A percentile compares a stretch with the other conserved stretches of the same genome.
phyloP scores from a whole-genome alignment of 2,888 invertebrate genomes.

The Epistrophe eligans region DNA sequence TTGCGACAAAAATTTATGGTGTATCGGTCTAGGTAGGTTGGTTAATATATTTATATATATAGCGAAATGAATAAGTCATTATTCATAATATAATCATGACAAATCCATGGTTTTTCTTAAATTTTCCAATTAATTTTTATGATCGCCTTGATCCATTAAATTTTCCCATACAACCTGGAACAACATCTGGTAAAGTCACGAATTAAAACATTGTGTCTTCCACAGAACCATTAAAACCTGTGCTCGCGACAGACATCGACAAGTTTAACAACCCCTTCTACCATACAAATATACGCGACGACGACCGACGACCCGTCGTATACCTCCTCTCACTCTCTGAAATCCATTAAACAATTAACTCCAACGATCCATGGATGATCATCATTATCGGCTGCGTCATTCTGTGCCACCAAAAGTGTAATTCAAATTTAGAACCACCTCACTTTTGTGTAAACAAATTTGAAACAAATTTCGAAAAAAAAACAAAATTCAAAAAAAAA shows the following conservation, averaged over 20 bases:
- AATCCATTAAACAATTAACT: conserved; percentile 76
- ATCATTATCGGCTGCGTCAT: conserved; percentile 71
- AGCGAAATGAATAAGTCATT: too few species aligned
- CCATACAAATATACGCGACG: background rate
- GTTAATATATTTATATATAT: too few species aligned
- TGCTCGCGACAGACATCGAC: conserved; percentile 26
- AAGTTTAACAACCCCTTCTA: conserved; percentile 67
- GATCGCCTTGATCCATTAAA: conserved; percentile 43
- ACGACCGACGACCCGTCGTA: conserved; percentile 2
- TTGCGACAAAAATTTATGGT: too few species aligned
- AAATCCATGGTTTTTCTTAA: background rate
- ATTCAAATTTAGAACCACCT: conserved; percentile 74
- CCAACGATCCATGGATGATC: conserved; percentile 50
- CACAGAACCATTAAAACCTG: conserved; percentile 48
- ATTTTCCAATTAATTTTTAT: background rate
- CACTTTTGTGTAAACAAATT: conserved; percentile 65
- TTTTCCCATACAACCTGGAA: conserved; percentile 58
- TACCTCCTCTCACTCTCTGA: background rate
- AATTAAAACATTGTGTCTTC: conserved; percentile 59
- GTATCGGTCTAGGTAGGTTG: too few species aligned
- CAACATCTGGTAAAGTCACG: conserved; percentile 60
- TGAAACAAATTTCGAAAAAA: conserved; percentile 46
- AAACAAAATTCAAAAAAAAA: conserved; percentile 78
- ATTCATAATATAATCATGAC: background rate
- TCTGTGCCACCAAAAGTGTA: conserved; percentile 59